Percentiles rank a stretch among this genome's conserved stretches.
Conservation (phyloP, 2,888 invertebrate genomes). For the Pediacus dermestoides region DNA sequence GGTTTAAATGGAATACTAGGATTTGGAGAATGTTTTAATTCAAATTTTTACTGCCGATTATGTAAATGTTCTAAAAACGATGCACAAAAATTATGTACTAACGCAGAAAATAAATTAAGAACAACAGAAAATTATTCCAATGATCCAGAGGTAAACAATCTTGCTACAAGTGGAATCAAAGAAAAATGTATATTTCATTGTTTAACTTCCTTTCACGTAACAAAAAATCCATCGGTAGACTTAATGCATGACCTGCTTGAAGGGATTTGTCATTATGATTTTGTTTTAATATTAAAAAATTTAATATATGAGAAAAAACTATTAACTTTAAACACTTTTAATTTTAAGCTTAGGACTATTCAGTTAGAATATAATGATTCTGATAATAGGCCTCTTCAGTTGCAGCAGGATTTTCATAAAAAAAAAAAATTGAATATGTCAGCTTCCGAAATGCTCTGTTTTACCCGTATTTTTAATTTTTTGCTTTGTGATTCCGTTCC, state of each 20-base stretch:
- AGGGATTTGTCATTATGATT: constrained; percentile 2
- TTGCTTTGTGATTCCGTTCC: too few relatives aligned
- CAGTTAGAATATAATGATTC: too few relatives aligned
- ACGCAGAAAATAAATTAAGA: not conserved
- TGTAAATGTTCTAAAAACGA: constrained; percentile 14
- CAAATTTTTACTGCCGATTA: constrained; percentile 29
- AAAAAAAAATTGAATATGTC: too few relatives aligned
- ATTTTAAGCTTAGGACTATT: too few relatives aligned
- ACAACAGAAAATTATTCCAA: not conserved
- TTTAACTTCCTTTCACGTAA: not conserved
- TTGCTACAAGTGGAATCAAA: not conserved
- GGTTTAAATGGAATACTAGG: constrained; percentile 22
- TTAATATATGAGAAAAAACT: not conserved
- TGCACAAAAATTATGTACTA: not conserved
- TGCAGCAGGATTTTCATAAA: too few relatives aligned
- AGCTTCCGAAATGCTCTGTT: too few relatives aligned
- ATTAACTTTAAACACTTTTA: constrained; percentile 2
- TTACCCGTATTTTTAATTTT: too few relatives aligned
- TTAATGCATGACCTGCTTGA: not conserved
- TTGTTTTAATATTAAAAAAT: not conserved
- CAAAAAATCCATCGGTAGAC: constrained; percentile 2
- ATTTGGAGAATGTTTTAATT: constrained; percentile 26
- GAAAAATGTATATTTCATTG: not conserved
- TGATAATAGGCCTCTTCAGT: too few relatives aligned
- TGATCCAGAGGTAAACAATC: not conserved